Evolutionary conservation across 2,113 vertebrate species (phyloP).

Genomic region (Bombycilla garrulus): DNA sequence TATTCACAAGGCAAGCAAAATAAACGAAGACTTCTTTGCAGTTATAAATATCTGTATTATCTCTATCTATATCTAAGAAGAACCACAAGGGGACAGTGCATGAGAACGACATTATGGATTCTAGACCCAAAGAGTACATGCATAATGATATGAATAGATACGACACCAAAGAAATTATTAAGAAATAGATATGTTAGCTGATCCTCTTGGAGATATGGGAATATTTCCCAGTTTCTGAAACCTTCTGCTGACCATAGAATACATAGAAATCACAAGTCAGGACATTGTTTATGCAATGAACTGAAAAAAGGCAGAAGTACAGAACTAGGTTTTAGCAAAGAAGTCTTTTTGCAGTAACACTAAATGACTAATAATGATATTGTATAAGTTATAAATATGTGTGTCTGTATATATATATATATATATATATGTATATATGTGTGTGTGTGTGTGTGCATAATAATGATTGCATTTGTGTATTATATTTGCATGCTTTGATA

Average conservation of each 20-base stretch:
- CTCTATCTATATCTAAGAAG: not conserved
- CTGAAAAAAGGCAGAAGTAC: not conserved
- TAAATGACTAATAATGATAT: not conserved
- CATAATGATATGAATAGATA: not conserved
- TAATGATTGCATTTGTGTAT: not conserved
- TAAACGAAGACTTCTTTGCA: not conserved
- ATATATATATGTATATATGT: no score
- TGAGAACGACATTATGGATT: not conserved
- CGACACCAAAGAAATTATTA: accelerated
- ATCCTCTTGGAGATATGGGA: not conserved
- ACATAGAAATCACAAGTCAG: not conserved
- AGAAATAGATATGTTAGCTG: not conserved
- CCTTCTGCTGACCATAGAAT: not conserved
- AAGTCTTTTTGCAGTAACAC: not conserved
- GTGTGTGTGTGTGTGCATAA: no score
- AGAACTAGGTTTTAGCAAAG: not conserved
- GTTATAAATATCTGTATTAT: not conserved
- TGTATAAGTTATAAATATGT: not conserved
- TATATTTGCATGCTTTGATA: not conserved
- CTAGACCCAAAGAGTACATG: not conserved
- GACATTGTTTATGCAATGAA: not conserved
- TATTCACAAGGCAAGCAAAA: not conserved
- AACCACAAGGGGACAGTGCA: not conserved
- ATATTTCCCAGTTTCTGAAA: not conserved
- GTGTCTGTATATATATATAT: not conserved